phyloP scores from a whole-genome alignment of 2,888 invertebrate genomes.

The Metallyticus violacea region DNA sequence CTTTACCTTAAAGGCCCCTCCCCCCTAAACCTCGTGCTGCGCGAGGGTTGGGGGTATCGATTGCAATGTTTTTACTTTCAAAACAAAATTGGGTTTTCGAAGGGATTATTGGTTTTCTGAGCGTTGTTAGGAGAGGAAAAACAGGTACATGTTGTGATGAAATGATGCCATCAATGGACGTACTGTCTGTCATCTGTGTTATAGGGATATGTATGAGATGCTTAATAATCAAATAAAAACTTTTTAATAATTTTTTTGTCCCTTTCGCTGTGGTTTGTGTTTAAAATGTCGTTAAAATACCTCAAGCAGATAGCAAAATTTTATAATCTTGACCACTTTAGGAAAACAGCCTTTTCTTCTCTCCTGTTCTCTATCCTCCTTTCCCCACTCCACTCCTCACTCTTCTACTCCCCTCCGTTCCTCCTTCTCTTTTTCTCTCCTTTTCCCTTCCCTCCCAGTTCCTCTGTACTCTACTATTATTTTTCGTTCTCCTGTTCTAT shows the following conservation, averaged over 20 bases:
- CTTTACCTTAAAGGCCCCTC: background rate
- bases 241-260: too few species aligned
- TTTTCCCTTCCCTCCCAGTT: too few species aligned
- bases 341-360: background rate
- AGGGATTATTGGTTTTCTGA: background rate
- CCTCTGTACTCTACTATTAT: too few species aligned
- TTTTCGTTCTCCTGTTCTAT: too few species aligned
- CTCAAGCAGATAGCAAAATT: background rate
- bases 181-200: too few species aligned
- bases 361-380: background rate
- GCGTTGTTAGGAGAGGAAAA: background rate
- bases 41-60: background rate
- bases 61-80: slow-evolving; percentile 16
- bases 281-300: background rate
- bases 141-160: background rate
- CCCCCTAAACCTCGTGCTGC: background rate
- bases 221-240: too few species aligned
- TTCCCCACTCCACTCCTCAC: background rate
- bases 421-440: too few species aligned
- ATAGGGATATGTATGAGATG: too few species aligned
- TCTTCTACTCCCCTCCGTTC: too few species aligned
- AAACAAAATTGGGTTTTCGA: slow-evolving; percentile 16
- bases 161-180: background rate
- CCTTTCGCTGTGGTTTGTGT: background rate
- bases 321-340: background rate